phyloP scores from a whole-genome alignment of 2,797 vertebrate genomes.

The Dendrocincla fuliginosa region DNA sequence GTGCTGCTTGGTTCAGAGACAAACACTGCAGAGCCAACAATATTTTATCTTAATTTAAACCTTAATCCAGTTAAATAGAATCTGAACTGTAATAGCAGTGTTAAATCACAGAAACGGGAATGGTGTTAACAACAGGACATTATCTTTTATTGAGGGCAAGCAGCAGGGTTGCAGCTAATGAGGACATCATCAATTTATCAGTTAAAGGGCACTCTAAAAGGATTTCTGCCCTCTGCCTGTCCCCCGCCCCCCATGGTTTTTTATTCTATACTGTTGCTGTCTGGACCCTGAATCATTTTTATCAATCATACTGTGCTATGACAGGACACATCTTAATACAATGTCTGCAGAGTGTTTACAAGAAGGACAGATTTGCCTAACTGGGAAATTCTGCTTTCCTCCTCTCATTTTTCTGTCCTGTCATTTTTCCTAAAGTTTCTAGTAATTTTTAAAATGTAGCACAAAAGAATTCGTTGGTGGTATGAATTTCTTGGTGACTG shows the following conservation, averaged over 20 bases:
- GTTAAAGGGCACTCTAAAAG: constrained; percentile 76
- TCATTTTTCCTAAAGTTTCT: not conserved
- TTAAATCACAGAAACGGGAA: constrained; percentile 75
- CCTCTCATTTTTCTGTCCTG: not conserved
- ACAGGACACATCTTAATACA: constrained; percentile 26
- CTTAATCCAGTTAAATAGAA: constrained; percentile 70
- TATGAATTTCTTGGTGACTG: not conserved
- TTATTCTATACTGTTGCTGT: not conserved
- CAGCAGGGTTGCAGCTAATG: constrained; percentile 79
- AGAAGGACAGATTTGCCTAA: not conserved
- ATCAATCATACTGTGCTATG: not conserved
- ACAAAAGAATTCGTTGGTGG: not conserved
- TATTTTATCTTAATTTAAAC: constrained; percentile 70
- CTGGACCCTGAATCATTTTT: constrained; percentile 16
- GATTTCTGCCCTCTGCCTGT: constrained; percentile 46
- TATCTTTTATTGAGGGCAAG: constrained; percentile 79
- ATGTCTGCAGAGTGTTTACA: not conserved
- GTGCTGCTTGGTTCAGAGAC: not conserved
- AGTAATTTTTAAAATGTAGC: not conserved
- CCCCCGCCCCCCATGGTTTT: not conserved
- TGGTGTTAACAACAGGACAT: constrained; percentile 73
- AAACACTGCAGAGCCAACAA: constrained; percentile 54
- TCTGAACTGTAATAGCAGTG: constrained; percentile 66
- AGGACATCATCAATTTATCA: constrained; percentile 77
- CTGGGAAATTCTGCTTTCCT: not conserved